phyloP scores from a whole-genome alignment of 1,140 invertebrate species.

The Orchesella cincta region DNA sequence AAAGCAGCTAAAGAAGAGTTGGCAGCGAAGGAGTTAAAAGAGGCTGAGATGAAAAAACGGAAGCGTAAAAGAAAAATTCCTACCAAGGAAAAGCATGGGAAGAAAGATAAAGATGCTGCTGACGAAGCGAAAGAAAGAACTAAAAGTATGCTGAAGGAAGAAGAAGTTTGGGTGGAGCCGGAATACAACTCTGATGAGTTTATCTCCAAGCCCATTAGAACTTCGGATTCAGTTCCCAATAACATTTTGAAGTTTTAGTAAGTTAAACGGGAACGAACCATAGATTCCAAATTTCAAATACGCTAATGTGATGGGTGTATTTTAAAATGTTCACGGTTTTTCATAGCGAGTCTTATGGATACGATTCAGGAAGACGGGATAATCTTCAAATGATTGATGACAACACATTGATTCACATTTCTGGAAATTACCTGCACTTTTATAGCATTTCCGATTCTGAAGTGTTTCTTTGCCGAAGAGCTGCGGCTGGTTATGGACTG shows the following conservation, averaged over 20 bases:
- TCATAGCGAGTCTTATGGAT: conserved; percentile 79
- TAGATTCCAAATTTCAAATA: not conserved
- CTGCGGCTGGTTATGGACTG: conserved; percentile 72
- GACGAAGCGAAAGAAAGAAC: not conserved
- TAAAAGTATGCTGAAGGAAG: not conserved
- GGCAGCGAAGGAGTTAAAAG: conserved; percentile 3
- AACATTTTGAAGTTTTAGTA: conserved; percentile 42
- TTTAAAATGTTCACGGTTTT: not conserved
- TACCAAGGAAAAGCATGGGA: not conserved
- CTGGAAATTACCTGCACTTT: conserved; percentile 78
- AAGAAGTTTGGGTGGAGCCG: conserved; percentile 27
- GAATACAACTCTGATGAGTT: conserved; percentile 11
- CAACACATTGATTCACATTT: conserved; percentile 71
- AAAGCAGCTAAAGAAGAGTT: not conserved
- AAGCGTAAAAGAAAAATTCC: not conserved
- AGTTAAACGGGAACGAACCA: not conserved
- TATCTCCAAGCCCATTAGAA: conserved; percentile 19
- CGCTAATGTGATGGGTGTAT: not conserved
- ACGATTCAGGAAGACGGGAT: conserved; percentile 75
- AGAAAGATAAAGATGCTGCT: not conserved
- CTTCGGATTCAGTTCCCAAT: not conserved
- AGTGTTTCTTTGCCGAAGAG: conserved; percentile 68
- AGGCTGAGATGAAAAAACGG: conserved; percentile 11
- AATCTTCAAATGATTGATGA: conserved; percentile 76
- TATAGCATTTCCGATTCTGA: conserved; percentile 66